Conservation (phyloP, 2,888 invertebrate species). For the Coenonympha arcania region DNA sequence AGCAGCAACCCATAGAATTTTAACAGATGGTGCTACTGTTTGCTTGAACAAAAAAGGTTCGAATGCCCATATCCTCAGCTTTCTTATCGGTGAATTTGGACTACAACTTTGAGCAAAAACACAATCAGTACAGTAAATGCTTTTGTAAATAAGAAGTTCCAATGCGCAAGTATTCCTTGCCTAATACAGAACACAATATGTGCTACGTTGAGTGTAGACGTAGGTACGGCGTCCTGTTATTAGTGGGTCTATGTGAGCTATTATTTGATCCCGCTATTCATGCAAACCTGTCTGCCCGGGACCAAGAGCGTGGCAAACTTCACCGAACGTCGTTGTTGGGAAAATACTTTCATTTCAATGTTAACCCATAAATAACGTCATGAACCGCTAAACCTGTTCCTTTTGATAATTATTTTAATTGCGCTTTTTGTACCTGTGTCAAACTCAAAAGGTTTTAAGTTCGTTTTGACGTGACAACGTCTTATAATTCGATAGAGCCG, state of each 20-base stretch:
- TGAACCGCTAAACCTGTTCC: slow-evolving; percentile 4
- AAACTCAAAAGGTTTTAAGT: background rate
- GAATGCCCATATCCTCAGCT: no score
- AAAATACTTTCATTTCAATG: slow-evolving; percentile 19
- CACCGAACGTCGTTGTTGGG: slow-evolving; percentile 16
- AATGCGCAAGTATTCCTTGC: background rate
- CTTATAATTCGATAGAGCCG: no score
- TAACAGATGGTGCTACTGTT: no score
- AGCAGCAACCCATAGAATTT: no score
- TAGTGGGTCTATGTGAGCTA: slow-evolving; percentile 22
- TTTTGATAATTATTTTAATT: slow-evolving; percentile 15
- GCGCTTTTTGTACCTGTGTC: background rate
- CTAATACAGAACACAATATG: slow-evolving; percentile 17
- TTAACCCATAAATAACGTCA: slow-evolving; percentile 2
- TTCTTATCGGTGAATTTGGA: no score
- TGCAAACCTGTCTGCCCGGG: slow-evolving; percentile 24
- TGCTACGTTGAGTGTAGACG: no score
- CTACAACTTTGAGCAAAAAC: no score
- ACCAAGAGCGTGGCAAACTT: slow-evolving; percentile 21
- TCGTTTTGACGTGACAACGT: no score
- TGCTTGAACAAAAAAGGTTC: no score
- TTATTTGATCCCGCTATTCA: slow-evolving; percentile 27
- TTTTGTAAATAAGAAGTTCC: background rate
- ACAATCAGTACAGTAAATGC: background rate
- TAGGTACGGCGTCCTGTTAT: slow-evolving; percentile 22